Evolutionary conservation across 2,888 invertebrate species (phyloP).

Genomic region (Ischnura elegans): DNA sequence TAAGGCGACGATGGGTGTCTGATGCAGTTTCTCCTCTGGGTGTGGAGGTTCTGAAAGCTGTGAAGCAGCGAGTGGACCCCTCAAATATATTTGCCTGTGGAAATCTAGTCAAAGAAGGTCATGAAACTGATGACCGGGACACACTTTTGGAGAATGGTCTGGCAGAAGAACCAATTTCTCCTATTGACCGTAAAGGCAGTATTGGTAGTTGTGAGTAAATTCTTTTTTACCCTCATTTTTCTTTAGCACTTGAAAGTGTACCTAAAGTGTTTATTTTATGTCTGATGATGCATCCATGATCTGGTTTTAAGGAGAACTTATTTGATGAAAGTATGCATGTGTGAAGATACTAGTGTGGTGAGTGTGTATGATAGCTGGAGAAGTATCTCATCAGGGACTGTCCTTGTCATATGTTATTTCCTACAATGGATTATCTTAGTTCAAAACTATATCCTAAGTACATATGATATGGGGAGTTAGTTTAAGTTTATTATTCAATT

Average conservation of each 20-base stretch:
- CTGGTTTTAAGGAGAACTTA: neutral
- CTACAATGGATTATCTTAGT: neutral
- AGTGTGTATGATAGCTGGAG: neutral
- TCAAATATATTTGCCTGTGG: conserved; percentile 95
- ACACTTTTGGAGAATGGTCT: neutral
- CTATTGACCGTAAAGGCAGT: neutral
- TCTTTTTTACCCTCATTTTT: neutral
- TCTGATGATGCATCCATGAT: neutral
- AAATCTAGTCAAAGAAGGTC: conserved; percentile 81
- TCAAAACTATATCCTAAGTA: neutral
- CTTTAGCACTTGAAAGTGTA: neutral
- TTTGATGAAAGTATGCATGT: neutral
- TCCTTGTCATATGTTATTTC: neutral
- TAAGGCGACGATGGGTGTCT: conserved; percentile 89
- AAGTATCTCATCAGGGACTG: neutral
- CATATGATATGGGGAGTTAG: neutral
- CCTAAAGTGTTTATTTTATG: neutral
- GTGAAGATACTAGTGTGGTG: neutral
- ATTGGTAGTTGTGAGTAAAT: conserved; percentile 42
- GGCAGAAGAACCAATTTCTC: neutral
- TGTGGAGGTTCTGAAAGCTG: conserved; percentile 86
- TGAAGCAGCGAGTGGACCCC: conserved; percentile 94
- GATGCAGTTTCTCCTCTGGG: conserved; percentile 92
- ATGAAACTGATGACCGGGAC: conserved; percentile 2
- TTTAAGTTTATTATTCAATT: neutral